phyloP scores from a whole-genome alignment of 2,888 invertebrate genomes.

The Limnephilus marmoratus region DNA sequence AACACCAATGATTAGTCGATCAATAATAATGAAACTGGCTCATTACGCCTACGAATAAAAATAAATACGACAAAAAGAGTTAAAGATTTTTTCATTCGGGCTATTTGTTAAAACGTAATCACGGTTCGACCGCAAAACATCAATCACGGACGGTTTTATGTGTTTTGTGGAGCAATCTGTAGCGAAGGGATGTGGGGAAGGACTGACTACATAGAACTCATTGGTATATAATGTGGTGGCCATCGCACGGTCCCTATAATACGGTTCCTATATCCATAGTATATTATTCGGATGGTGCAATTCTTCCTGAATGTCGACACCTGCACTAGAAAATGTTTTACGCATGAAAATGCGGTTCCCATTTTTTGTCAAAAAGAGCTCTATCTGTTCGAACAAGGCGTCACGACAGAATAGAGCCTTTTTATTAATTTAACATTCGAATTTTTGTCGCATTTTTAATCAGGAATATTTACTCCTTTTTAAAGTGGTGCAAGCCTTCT shows the following conservation, averaged over 20 bases:
- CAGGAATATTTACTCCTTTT: background rate
- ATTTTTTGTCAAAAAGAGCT: background rate
- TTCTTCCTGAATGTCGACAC: background rate
- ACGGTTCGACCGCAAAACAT: slow-evolving; percentile 14
- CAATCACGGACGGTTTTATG: slow-evolving; percentile 22
- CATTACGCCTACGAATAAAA: background rate
- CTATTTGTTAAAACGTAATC: slow-evolving; percentile 20
- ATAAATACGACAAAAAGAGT: slow-evolving; percentile 5
- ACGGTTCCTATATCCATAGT: background rate
- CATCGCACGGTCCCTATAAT: background rate
- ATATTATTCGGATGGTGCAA: background rate
- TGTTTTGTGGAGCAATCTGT: background rate
- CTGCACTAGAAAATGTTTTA: background rate
- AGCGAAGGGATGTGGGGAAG: background rate
- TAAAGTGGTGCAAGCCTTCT: background rate
- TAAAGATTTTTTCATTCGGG: background rate
- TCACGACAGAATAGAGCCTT: background rate
- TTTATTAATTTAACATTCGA: background rate
- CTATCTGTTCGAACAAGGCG: background rate
- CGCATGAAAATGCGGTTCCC: background rate
- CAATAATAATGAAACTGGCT: background rate
- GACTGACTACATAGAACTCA: background rate
- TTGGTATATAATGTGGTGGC: background rate
- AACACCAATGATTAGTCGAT: background rate
- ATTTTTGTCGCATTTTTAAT: background rate